Base-by-base conservation (phyloP, 2,113 vertebrate genomes). In the Mionectes macconnelli region DNA sequence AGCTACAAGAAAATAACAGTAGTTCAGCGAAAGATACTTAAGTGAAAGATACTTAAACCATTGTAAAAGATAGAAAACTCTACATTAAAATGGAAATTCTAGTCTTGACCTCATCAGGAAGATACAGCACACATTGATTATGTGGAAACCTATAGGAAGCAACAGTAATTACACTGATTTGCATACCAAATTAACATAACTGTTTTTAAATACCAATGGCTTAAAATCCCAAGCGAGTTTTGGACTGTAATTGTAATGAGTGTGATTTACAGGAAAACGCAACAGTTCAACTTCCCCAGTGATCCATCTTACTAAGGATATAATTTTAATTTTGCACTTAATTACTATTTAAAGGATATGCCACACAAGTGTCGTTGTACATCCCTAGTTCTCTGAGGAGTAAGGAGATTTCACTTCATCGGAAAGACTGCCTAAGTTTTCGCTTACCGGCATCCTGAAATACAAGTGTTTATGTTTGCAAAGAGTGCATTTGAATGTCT, bases 91-190 rank as follows among this genome's bases (percentile, higher is more conserved):
- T 89, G n/a, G 69, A 92, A 96, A 77, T 53, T 91, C 69, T 77
- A 75, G 12, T 92, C 22, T 74, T 96, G 67, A 95, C 62, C 84
- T 91, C 89, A 84, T 57, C 69, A 95, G 37, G 39, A 97, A 79
- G n/a, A 86, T 14, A 67, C 23, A 88, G 47, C 27, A 91, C 35
- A 33, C 39, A 62, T 90, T 97, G 77, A 87, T 77, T 96, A 88
- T 64, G 84, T 96, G 82, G 20, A 97, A 97, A 84, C 27, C 52
- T 94, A 96, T 93, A 96, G 60, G 90, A 97, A 96, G 37, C 33
- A 73, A 81, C 49, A 95, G 88, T 94, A 96, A 96, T 95, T 94
- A 62, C 28, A 92, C 8, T 77, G 42, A 40, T 86, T 96, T 96
- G 27, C 84, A 83, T 86, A 83, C 30, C 7, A 93, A 94, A 96